A percentile compares a stretch with the other conserved stretches of the same genome.
Evolutionary conservation across 2,888 invertebrate genomes (phyloP).

Genomic region (Melolontha melolontha): DNA sequence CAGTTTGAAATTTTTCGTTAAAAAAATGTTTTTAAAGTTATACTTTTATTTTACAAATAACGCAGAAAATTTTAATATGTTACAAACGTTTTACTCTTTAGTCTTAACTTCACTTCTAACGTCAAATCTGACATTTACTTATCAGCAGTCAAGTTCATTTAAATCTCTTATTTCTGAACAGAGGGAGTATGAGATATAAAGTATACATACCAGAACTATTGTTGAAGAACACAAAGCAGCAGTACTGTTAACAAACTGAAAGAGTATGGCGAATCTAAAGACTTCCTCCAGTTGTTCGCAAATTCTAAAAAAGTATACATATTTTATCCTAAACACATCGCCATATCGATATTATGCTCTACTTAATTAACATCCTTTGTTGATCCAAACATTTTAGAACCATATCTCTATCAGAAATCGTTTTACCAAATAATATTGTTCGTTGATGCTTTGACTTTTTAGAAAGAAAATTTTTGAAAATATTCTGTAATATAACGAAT

Average conservation of each 20-base stretch:
- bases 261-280: slow-evolving; percentile 41
- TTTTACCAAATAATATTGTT: slow-evolving; percentile 19
- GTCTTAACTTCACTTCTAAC: too few species aligned
- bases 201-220: slow-evolving; percentile 40
- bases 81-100: too few species aligned
- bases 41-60: too few species aligned
- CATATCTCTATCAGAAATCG: slow-evolving; percentile 35
- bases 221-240: slow-evolving; percentile 49
- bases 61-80: too few species aligned
- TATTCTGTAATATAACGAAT: slow-evolving; percentile 47
- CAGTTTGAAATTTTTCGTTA: too few species aligned
- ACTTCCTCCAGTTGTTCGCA: slow-evolving; percentile 46
- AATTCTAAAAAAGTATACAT: slow-evolving; percentile 41
- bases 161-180: too few species aligned
- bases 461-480: slow-evolving; percentile 40
- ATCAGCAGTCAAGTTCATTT: too few species aligned
- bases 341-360: background rate
- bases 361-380: slow-evolving; percentile 47
- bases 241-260: slow-evolving; percentile 47
- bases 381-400: slow-evolving; percentile 46
- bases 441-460: slow-evolving; percentile 18
- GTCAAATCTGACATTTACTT: too few species aligned
- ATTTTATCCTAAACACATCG: background rate
- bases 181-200: too few species aligned
- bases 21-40: too few species aligned